Evolutionary conservation across 2,113 vertebrate genomes (phyloP).

Genomic region (Telmatochromis sp.): DNA sequence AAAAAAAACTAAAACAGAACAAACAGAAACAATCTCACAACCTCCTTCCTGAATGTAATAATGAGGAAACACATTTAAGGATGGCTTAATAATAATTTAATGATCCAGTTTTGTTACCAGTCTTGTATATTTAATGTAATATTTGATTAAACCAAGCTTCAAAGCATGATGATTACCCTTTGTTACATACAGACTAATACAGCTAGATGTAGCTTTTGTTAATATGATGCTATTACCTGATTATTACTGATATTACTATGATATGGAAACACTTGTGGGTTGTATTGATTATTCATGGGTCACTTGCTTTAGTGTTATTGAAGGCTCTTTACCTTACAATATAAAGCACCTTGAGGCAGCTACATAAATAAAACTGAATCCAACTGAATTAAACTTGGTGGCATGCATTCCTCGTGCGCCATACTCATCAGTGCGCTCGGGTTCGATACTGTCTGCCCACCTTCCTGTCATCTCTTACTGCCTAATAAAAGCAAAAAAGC

Average conservation of each 20-base stretch:
- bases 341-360: background rate
- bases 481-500: background rate
- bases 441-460: background rate
- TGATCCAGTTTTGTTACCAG: background rate
- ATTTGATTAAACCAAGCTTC: fast-evolving
- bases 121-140: background rate
- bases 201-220: background rate
- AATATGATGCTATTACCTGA: background rate
- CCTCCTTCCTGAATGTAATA: fast-evolving
- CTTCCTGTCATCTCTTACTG: background rate
- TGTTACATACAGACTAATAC: background rate
- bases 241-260: background rate
- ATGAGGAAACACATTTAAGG: background rate
- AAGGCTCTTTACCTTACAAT: background rate
- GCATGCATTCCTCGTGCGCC: fast-evolving
- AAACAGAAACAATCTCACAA: background rate
- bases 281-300: background rate
- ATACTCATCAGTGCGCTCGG: fast-evolving
- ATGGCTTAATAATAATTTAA: background rate
- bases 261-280: background rate
- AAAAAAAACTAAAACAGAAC: background rate
- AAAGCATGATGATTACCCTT: background rate
- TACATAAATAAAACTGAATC: background rate
- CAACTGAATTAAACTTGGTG: background rate
- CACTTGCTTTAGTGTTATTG: background rate